Evolutionary conservation across 2,797 vertebrate genomes (phyloP), one percentile per base, ranked within the genome.

Genomic region (Steatocranus sp.): DNA sequence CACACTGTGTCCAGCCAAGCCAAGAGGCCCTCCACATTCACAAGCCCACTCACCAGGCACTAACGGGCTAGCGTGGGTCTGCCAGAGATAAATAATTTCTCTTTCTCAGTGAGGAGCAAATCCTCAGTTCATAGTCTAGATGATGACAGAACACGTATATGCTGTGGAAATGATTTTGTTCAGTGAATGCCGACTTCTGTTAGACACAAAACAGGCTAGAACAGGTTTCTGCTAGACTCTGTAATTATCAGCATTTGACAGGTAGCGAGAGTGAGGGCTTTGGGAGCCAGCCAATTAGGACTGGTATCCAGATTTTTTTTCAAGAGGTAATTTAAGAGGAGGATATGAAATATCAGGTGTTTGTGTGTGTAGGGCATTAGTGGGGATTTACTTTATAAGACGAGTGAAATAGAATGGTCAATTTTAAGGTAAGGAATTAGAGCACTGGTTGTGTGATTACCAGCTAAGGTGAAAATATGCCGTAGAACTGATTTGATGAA

Each of bases 21-120:
- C 93, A 94, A 95, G 94, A 95, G 93, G 90, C 90, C 91, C 94
- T 95, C 90, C 88, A 92, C 89, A 88, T 92, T 93, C 90, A 88
- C 85, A 81, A 83, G 91, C 91, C 84, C 90, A 89, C 90, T 94
- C 90, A 89, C 86, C 81, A 86, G 80, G 76, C 86, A 86, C 88
- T 90, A 88, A 90, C 85, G 27, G 82, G 83, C 76, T 51, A 82
- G 83, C 73, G 73, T 49, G 86, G 76, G 38, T 85, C 73, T 18
- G 41, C 87, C 79, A 78, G 49, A 81, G 79, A 86, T 78, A 84
- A 88, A 86, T 83, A 70, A n/a, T 81, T 87, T 85, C 84, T 86
- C 81, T 81, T 82, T 61, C 54, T 36, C 63, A 18, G 20, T 12
- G 46, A 81, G 76, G 56, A 66, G 73, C 53, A 83, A 70, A 87